Evolutionary conservation across 2,797 vertebrate species (phyloP).

Genomic region (Darevskia nairensis): DNA sequence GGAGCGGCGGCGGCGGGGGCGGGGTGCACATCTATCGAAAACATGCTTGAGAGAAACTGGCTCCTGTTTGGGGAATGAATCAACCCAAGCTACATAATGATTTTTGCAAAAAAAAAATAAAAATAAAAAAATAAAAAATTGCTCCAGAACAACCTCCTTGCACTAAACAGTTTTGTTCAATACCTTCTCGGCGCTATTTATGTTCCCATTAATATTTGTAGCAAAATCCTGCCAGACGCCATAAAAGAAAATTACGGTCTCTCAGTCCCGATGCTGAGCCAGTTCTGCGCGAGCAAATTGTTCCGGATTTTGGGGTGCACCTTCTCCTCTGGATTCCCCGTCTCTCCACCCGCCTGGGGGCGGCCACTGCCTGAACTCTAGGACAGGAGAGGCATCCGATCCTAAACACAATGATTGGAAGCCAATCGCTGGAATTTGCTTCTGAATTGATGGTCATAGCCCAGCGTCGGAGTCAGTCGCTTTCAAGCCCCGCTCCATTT

Average conservation of each 20-base stretch:
- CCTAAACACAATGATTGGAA: background rate
- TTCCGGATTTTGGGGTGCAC: background rate
- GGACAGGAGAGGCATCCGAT: background rate
- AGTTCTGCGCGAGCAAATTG: slow-evolving; percentile 55
- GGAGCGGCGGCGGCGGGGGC: background rate
- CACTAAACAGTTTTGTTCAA: slow-evolving; percentile 78
- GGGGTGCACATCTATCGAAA: background rate
- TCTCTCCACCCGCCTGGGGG: background rate
- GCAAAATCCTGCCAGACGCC: slow-evolving; percentile 78
- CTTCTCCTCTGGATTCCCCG: background rate
- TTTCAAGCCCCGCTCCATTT: background rate
- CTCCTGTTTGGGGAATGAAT: slow-evolving; percentile 73
- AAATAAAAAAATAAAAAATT: background rate
- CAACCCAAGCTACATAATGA: slow-evolving; percentile 68
- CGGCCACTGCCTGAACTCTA: background rate
- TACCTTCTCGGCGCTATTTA: slow-evolving; percentile 78
- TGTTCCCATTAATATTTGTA: slow-evolving; percentile 80
- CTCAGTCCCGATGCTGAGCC: slow-evolving; percentile 66
- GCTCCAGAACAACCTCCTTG: slow-evolving; percentile 75
- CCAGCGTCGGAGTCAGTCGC: background rate
- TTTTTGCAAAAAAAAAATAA: background rate
- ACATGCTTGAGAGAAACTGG: slow-evolving; percentile 64
- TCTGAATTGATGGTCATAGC: background rate
- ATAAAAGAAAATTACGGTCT: slow-evolving; percentile 81
- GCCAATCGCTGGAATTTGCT: too few species aligned